Evolutionary conservation across 2,113 vertebrate species (phyloP).

Genomic region (Lycocorax pyrrhopterus): DNA sequence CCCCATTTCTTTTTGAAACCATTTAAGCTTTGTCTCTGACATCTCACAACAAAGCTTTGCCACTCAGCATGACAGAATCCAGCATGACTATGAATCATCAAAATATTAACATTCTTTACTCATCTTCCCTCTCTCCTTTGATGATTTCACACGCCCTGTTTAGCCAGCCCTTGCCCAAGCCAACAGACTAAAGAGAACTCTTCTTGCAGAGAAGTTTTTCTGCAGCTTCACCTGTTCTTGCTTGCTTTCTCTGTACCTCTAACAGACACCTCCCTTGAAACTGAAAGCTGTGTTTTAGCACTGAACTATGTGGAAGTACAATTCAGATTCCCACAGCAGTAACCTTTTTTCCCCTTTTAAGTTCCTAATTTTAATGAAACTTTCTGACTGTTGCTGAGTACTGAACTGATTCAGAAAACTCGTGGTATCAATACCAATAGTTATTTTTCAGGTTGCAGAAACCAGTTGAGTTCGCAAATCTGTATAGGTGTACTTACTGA

Average conservation of each 20-base stretch:
- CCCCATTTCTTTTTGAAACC: background rate
- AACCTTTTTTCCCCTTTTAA: background rate
- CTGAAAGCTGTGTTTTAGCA: background rate
- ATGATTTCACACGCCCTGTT: background rate
- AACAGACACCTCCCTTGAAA: background rate
- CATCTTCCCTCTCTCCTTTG: background rate
- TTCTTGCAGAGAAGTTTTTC: background rate
- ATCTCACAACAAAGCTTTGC: background rate
- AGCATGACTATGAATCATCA: conserved; percentile 32
- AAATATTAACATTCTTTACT: background rate
- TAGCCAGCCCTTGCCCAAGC: background rate
- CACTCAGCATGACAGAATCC: background rate
- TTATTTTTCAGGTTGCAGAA: background rate
- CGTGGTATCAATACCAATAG: background rate
- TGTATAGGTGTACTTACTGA: background rate
- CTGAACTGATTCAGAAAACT: background rate
- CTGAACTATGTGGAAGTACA: background rate
- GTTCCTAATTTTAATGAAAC: background rate
- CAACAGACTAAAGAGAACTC: background rate
- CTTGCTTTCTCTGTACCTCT: background rate
- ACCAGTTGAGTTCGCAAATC: background rate
- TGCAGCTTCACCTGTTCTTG: background rate
- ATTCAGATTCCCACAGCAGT: background rate
- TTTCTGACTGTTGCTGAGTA: background rate
- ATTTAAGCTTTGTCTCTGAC: background rate